Evolutionary conservation across 2,797 vertebrate species (phyloP).

Genomic region (Hippocampus kuda): DNA sequence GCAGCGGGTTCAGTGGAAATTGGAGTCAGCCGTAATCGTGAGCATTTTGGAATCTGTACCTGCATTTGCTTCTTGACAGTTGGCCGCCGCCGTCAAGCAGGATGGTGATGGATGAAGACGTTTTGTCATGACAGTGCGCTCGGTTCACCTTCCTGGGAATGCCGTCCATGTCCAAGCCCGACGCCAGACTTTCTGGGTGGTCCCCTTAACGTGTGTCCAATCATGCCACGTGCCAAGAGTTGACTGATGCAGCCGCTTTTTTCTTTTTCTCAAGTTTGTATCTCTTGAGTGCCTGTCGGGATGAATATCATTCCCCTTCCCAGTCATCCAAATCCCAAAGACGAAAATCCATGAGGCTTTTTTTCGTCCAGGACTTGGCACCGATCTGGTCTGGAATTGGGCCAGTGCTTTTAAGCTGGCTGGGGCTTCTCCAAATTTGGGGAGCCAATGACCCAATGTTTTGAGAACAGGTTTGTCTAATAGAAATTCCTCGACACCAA

Average conservation of each 20-base stretch:
- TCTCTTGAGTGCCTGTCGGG: conserved; percentile 30
- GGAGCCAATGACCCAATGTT: too few relatives aligned
- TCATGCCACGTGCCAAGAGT: neutral
- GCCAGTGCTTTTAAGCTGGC: neutral
- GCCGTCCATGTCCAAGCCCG: neutral
- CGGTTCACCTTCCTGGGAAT: neutral
- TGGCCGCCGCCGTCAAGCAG: neutral
- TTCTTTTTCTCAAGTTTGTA: conserved; percentile 28
- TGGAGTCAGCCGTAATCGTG: neutral
- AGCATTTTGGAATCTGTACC: neutral
- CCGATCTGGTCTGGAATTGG: neutral
- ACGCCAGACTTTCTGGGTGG: conserved; percentile 1
- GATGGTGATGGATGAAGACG: neutral
- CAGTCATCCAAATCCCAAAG: neutral
- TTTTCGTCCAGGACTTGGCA: neutral
- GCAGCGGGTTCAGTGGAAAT: neutral
- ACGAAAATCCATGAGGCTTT: too few relatives aligned
- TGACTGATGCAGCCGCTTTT: neutral
- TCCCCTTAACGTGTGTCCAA: neutral
- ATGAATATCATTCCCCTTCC: conserved; percentile 14
- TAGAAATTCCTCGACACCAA: too few relatives aligned
- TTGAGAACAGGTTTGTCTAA: too few relatives aligned
- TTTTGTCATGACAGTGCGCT: neutral
- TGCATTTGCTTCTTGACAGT: neutral
- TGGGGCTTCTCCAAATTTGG: too few relatives aligned